Percentiles rank a stretch among this genome's conserved stretches.
Evolutionary conservation across 2,113 vertebrate genomes (phyloP).

Genomic region (Nyctereutes procyonoides): DNA sequence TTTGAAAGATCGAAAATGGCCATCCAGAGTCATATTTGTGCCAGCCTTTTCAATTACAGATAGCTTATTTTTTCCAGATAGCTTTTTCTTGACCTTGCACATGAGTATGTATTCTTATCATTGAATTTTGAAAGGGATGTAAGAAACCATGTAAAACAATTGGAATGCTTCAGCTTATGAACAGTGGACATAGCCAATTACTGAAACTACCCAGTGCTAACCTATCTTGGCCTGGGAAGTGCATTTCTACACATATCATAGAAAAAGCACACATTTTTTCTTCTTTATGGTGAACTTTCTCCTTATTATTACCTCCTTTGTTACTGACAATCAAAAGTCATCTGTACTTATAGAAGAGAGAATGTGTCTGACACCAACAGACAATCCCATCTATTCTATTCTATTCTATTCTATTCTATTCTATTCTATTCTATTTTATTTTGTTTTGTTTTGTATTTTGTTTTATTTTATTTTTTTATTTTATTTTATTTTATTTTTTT

Average conservation of each 20-base stretch:
- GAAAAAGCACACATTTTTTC: not conserved
- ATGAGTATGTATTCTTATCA: not conserved
- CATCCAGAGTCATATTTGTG: not conserved
- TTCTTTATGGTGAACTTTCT: constrained; percentile 1
- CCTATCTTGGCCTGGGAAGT: not conserved
- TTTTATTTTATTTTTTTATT: too few species aligned
- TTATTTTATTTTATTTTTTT: too few species aligned
- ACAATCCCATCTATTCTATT: not conserved
- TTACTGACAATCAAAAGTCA: not conserved
- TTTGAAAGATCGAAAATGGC: constrained; percentile 43
- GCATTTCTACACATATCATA: not conserved
- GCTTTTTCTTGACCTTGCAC: not conserved
- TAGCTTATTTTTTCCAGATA: not conserved
- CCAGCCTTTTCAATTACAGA: not conserved
- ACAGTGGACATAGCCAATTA: not conserved
- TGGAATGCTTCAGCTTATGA: constrained; percentile 16
- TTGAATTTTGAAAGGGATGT: constrained; percentile 17
- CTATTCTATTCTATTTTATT: too few species aligned
- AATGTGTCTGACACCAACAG: not conserved
- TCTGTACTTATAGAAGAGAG: not conserved
- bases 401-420: too few species aligned
- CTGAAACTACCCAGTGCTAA: not conserved
- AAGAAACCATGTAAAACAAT: constrained; percentile 27
- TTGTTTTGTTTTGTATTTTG: too few species aligned
- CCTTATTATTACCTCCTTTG: not conserved